phyloP scores from a whole-genome alignment of 2,888 invertebrate species.

The Drosophila paramelanica region DNA sequence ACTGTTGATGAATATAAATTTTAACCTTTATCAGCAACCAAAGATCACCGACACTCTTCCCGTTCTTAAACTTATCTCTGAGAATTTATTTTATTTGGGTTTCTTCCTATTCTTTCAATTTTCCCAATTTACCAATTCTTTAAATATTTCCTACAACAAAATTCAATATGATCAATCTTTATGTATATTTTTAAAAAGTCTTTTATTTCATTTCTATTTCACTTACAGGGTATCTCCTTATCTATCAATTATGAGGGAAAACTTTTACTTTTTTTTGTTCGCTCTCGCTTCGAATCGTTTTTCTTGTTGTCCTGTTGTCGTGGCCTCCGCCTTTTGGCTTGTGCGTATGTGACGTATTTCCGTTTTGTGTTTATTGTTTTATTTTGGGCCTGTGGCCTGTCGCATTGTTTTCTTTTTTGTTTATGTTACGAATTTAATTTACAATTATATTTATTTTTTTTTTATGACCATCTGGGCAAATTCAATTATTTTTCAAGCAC shows the following conservation, averaged over 20 bases:
- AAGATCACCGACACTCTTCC: no score
- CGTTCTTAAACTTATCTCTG: no score
- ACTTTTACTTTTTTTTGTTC: not conserved
- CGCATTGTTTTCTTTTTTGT: constrained; percentile 39
- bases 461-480: constrained; percentile 45
- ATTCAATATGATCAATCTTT: no score
- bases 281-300: constrained; percentile 23
- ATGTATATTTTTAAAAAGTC: no score
- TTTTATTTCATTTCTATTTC: no score
- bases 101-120: no score
- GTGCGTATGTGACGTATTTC: constrained; percentile 51
- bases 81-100: no score
- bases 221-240: not conserved
- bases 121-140: no score
- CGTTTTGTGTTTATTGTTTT: constrained; percentile 73
- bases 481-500: constrained; percentile 62
- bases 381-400: constrained; percentile 46
- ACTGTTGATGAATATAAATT: no score
- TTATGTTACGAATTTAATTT: constrained; percentile 74
- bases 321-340: constrained; percentile 10
- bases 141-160: no score
- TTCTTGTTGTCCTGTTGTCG: not conserved
- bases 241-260: not conserved
- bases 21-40: no score
- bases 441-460: constrained; percentile 69